Evolutionary conservation across 1,140 invertebrate species (phyloP).

Genomic region (Drosophila micromelanica): DNA sequence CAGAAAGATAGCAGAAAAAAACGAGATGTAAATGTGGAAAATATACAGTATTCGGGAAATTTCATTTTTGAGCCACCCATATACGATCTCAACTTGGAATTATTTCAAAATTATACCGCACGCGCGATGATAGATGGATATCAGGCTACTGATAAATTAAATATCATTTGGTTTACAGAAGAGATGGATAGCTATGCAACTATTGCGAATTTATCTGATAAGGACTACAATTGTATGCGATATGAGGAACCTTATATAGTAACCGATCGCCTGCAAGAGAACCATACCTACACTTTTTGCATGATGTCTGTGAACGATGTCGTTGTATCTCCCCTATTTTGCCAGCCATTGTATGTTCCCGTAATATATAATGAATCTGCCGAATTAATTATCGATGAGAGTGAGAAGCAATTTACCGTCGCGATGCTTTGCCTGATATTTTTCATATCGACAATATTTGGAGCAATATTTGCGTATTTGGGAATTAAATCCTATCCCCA

Average conservation of each 20-base stretch:
- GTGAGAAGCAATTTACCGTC: slow-evolving; percentile 63
- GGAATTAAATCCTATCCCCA: slow-evolving; percentile 63
- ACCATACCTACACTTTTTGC: slow-evolving; percentile 67
- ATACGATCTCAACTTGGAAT: slow-evolving; percentile 52
- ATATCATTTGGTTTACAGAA: slow-evolving; percentile 67
- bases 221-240: slow-evolving; percentile 57
- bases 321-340: slow-evolving; percentile 56
- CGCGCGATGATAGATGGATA: slow-evolving; percentile 42
- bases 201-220: background rate
- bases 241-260: slow-evolving; percentile 43
- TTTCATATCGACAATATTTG: slow-evolving; percentile 49
- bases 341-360: slow-evolving; percentile 57
- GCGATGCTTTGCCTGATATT: slow-evolving; percentile 63
- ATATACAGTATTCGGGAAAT: background rate
- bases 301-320: slow-evolving; percentile 35
- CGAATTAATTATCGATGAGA: slow-evolving; percentile 37
- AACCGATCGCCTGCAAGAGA: slow-evolving; percentile 30
- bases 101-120: slow-evolving; percentile 41
- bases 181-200: background rate
- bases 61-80: slow-evolving; percentile 53
- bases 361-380: background rate
- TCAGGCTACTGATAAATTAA: slow-evolving; percentile 19
- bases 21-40: background rate
- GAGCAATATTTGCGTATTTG: slow-evolving; percentile 56
- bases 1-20: background rate